Base-by-base conservation (phyloP, 2,888 invertebrate species). In the Thereva nobilitata region DNA sequence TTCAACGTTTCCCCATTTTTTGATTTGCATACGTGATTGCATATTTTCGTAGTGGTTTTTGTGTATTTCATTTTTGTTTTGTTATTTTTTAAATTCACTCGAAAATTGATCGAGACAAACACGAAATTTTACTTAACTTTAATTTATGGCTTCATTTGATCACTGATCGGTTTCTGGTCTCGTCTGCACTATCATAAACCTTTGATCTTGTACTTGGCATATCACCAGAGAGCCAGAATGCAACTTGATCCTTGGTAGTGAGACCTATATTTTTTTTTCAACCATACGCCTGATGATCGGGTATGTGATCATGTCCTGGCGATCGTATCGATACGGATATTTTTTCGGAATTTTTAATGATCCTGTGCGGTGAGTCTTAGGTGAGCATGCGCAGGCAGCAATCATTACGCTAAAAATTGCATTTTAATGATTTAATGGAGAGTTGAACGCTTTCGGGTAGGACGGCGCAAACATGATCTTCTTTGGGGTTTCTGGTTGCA, bases 381-480 rank as follows among this genome's bases (percentile, higher is more conserved):
- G 23, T 23, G 23, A 23, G 23, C 23, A 23, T 23, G 23, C 23
- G 49, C 47, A 23, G 40, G 38, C 37, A 40, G 59, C 38, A 59
- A 59, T 59, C 59, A 59, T 59, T 47, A 40, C 59, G 59, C 40
- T 49, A 47, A 59, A 59, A 59, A 59, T 59, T 59, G 59, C 59
- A 37, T 59, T 59, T 59, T 59, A 59, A 59, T 59, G 59, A 59
- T 59, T 59, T 59, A 59, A 59, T 59, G 59, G 49, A 59, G 59
- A 59, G 59, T 59, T 59, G 59, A 59, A 47, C 59, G 59, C 45
- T 23, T 23, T 59, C 59, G 49, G 47, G 49, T 12, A 10, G 37
- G 49, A 56, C 23, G 34, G 40, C n/a, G 8, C 23, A 23, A 23
- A 23, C 49, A 49, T 49, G 40, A 49, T 59, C 35, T 38, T 49